Evolutionary conservation across 2,888 invertebrate species (phyloP).

Genomic region (Pollenia angustigena): DNA sequence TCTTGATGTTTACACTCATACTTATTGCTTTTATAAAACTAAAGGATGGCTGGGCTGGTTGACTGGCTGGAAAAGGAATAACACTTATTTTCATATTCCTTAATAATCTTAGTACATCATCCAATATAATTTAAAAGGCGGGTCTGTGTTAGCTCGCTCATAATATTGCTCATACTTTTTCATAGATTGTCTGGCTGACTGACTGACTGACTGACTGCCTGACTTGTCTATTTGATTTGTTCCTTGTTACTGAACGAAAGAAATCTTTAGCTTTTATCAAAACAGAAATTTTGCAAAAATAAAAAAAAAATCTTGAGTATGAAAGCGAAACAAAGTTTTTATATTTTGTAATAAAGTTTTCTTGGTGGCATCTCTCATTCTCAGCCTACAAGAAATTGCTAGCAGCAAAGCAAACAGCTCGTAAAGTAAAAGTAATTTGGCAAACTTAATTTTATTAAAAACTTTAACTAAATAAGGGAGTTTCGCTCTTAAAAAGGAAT

Average conservation of each 20-base stretch:
- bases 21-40: slow-evolving; percentile 11
- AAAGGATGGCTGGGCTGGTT: background rate
- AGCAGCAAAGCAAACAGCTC: slow-evolving; percentile 20
- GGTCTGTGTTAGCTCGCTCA: slow-evolving; percentile 22
- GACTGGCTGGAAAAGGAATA: background rate
- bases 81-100: background rate
- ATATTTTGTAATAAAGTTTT: slow-evolving; percentile 51
- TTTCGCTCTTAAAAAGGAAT: slow-evolving; percentile 5
- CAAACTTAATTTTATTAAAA: slow-evolving; percentile 67
- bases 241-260: slow-evolving; percentile 4
- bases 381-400: slow-evolving; percentile 30
- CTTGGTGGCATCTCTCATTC: slow-evolving; percentile 4
- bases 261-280: slow-evolving; percentile 21
- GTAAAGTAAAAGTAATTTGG: slow-evolving; percentile 68
- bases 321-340: slow-evolving; percentile 37
- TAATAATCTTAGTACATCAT: background rate
- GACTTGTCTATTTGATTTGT: slow-evolving; percentile 27
- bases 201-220: background rate
- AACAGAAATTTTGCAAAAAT: slow-evolving; percentile 6
- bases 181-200: slow-evolving; percentile 33
- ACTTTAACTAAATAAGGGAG: slow-evolving; percentile 59
- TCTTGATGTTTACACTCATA: slow-evolving; percentile 6
- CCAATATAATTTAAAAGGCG: slow-evolving; percentile 34
- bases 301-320: slow-evolving; percentile 1
- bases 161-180: slow-evolving; percentile 8